A percentile compares a stretch with the other conserved stretches of the same genome.
phyloP scores from a whole-genome alignment of 2,888 invertebrate genomes.

The Tubulanus polymorphus region DNA sequence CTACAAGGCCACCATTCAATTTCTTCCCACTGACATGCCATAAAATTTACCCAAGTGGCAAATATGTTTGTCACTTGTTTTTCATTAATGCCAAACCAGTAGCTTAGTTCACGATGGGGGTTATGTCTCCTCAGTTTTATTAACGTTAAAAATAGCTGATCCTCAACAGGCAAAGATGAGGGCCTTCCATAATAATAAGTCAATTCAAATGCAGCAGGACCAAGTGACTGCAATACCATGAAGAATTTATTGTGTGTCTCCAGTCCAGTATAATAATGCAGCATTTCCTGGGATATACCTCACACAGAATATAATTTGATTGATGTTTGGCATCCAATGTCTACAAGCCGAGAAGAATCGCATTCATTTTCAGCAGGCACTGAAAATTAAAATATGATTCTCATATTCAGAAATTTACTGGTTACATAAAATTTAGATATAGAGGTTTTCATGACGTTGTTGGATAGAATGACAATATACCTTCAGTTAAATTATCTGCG shows the following conservation, averaged over 20 bases:
- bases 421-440: too few relatives aligned
- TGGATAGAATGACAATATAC: too few relatives aligned
- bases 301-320: too few relatives aligned
- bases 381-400: too few relatives aligned
- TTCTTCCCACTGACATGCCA: slow-evolving; percentile 8
- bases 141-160: slow-evolving; percentile 5
- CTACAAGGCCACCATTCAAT: slow-evolving; percentile 8
- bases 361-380: too few relatives aligned
- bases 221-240: background rate
- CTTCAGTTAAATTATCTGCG: too few relatives aligned
- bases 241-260: background rate
- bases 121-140: slow-evolving; percentile 3
- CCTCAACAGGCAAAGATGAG: background rate
- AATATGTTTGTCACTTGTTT: slow-evolving; percentile 5
- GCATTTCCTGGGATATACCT: background rate
- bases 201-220: background rate
- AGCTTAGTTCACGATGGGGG: slow-evolving; percentile 1
- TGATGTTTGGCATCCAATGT: too few relatives aligned
- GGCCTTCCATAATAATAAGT: background rate
- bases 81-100: slow-evolving; percentile 4
- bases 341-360: too few relatives aligned
- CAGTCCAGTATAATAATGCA: slow-evolving; percentile 1
- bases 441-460: too few relatives aligned
- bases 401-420: too few relatives aligned
- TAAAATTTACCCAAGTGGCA: slow-evolving; percentile 12